Conservation (phyloP, 2,113 vertebrate species). For the Dicrurus megarhynchus region DNA sequence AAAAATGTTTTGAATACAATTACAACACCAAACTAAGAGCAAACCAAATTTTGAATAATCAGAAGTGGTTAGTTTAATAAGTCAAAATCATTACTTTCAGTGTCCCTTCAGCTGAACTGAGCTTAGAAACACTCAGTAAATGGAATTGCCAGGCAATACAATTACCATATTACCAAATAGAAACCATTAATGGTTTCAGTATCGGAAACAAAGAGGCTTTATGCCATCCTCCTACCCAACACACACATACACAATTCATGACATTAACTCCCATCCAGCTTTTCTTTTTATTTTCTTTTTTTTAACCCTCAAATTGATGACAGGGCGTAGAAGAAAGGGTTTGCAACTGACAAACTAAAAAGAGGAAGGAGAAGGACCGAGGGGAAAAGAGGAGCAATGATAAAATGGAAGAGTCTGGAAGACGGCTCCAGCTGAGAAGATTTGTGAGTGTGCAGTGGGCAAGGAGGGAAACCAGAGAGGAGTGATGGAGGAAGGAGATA, state of each 20-base stretch:
- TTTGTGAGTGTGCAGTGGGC: neutral
- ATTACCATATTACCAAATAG: neutral
- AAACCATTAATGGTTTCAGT: neutral
- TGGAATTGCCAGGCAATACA: neutral
- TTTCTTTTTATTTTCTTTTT: neutral
- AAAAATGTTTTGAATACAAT: conserved; percentile 6
- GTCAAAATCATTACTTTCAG: conserved; percentile 9
- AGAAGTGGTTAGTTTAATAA: conserved; percentile 10
- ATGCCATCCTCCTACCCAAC: neutral
- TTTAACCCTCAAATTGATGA: neutral
- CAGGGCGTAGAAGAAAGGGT: neutral
- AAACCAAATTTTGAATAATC: conserved; percentile 43
- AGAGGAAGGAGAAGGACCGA: neutral
- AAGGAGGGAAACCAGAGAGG: neutral
- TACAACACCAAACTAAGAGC: conserved; percentile 8
- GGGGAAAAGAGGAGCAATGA: neutral
- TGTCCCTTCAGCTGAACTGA: conserved; percentile 9
- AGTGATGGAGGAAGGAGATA: neutral
- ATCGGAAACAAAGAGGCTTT: neutral
- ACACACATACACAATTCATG: neutral
- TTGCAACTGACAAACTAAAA: neutral
- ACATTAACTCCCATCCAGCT: neutral
- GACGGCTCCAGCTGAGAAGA: neutral
- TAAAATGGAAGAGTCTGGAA: neutral
- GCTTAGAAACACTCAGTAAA: neutral